These are phyloP conservation scores for Diplosoma virens DNA, from an alignment of 23 tunicate species.

Conservation along the genomic window DNA sequence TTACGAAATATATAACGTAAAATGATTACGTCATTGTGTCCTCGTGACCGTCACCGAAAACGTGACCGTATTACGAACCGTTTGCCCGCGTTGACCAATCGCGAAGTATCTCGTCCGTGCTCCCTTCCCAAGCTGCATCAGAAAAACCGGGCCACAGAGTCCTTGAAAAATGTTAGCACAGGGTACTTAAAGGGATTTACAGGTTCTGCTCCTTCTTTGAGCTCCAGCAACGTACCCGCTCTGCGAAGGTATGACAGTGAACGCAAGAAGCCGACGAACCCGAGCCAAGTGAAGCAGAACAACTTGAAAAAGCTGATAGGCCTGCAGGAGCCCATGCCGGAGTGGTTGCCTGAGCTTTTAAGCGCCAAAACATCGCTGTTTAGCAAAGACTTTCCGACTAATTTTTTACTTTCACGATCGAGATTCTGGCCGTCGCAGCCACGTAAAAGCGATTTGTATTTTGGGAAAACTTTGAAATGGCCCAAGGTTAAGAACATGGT, in stretches of 20 bases:
- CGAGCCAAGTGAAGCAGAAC: not conserved
- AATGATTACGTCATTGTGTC: too few species aligned
- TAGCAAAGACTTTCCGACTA: constrained; percentile 44
- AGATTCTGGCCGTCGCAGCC: constrained; percentile 49
- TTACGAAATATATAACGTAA: too few species aligned
- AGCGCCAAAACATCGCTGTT: not conserved
- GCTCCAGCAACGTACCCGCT: constrained; percentile 24
- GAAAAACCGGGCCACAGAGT: not conserved
- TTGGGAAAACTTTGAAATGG: constrained; percentile 28
- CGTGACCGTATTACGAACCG: too few species aligned
- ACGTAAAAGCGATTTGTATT: not conserved
- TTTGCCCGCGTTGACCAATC: not conserved
- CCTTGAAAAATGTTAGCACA: not conserved
- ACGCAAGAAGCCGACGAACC: not conserved
- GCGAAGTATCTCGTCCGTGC: not conserved
- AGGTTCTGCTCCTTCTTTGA: constrained; percentile 2
- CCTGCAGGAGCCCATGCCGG: not conserved
- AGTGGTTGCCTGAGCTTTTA: constrained; percentile 26
- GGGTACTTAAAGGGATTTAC: not conserved
- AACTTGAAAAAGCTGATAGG: not conserved
- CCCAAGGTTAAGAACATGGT: constrained; percentile 40
- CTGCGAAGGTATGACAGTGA: constrained; percentile 13
- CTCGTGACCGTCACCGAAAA: too few species aligned
- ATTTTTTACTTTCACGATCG: constrained; percentile 32
- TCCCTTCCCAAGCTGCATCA: not conserved